These are phyloP conservation scores for Vesta saturnalis DNA, from an alignment of 2,888 invertebrate species.

Conservation along the genomic window DNA sequence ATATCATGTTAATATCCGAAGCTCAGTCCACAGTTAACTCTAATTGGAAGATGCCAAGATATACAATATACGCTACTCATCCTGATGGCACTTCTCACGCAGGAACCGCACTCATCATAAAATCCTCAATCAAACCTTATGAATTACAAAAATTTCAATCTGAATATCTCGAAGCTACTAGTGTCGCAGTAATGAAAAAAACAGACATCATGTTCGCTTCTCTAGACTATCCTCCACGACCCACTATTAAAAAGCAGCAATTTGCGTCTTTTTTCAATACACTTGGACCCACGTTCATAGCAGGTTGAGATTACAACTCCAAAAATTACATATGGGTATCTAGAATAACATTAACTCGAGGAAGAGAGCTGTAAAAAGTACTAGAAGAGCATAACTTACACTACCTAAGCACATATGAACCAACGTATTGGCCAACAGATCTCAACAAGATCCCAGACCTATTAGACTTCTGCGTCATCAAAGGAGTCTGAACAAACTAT, in stretches of 20 bases:
- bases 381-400: constrained; percentile 5
- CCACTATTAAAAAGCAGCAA: constrained; percentile 7
- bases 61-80: too few species aligned
- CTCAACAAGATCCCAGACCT: neutral
- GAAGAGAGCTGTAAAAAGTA: too few species aligned
- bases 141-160: constrained; percentile 14
- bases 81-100: too few species aligned
- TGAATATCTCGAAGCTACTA: constrained; percentile 8
- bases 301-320: neutral
- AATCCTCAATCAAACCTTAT: too few species aligned
- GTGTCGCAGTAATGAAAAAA: neutral
- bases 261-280: constrained; percentile 5
- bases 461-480: neutral
- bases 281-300: constrained; percentile 8
- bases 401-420: constrained; percentile 6
- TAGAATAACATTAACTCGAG: neutral
- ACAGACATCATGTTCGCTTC: too few species aligned
- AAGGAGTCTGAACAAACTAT: too few species aligned
- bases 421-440: neutral
- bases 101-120: too few species aligned
- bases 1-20: too few species aligned
- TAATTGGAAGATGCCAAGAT: too few species aligned
- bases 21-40: too few species aligned
- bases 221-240: constrained; percentile 1
- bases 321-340: neutral